A percentile compares a stretch with the other conserved stretches of the same genome.
Conservation (phyloP, 2,888 invertebrate species). For the Onthophagus sagittarius region DNA sequence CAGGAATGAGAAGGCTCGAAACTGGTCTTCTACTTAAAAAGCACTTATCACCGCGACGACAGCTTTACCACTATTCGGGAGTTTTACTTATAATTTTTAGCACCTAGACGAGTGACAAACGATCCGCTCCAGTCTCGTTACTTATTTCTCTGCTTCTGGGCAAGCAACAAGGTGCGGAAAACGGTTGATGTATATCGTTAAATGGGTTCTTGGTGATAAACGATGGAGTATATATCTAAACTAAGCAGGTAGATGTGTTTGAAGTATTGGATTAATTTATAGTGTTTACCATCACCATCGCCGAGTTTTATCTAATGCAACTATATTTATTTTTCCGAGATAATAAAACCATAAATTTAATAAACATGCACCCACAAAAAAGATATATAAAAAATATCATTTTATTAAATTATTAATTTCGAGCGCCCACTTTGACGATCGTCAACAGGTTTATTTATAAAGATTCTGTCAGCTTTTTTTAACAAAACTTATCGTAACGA, state of each 20-base stretch:
- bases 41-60: conserved; percentile 13
- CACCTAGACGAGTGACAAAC: conserved; percentile 1
- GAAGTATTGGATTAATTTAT: not conserved
- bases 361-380: no score
- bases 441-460: not conserved
- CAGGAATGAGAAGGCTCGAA: not conserved
- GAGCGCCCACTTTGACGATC: not conserved
- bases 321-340: not conserved
- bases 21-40: conserved; percentile 8
- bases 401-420: not conserved
- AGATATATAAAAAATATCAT: no score
- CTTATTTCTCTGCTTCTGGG: not conserved
- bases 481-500: not conserved
- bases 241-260: not conserved
- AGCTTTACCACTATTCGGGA: conserved; percentile 6
- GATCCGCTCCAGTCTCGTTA: not conserved
- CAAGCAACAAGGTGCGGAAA: not conserved
- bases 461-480: not conserved
- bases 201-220: not conserved
- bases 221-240: not conserved
- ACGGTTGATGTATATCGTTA: not conserved
- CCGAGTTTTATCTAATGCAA: not conserved
- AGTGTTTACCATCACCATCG: not conserved
- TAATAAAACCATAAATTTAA: not conserved
- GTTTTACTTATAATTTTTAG: conserved; percentile 12